Conservation (phyloP, 1,140 invertebrate species). For the Lithobius niger region DNA sequence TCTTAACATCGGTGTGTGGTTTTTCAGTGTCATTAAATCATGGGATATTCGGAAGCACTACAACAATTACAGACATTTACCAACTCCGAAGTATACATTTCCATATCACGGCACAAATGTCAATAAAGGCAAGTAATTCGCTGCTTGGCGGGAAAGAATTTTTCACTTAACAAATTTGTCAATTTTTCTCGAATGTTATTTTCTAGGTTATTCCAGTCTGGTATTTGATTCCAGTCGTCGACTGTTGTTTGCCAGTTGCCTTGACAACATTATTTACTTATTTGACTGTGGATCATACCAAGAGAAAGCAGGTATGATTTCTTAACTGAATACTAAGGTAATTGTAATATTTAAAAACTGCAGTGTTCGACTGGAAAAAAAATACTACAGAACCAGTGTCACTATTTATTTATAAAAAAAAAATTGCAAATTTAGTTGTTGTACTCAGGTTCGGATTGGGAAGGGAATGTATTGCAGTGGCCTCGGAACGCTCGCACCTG, state of each 20-base stretch:
- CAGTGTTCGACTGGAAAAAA: too few species aligned
- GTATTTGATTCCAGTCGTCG: conserved; percentile 50
- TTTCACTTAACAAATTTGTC: neutral
- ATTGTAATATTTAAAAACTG: too few species aligned
- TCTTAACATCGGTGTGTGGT: too few species aligned
- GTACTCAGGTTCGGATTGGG: too few species aligned
- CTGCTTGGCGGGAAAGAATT: neutral
- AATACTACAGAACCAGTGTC: too few species aligned
- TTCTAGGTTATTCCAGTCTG: conserved; percentile 58
- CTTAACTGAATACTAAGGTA: too few species aligned
- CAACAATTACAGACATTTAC: conserved; percentile 47
- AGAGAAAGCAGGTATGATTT: conserved; percentile 40
- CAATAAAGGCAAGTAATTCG: conserved; percentile 27
- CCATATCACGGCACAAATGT: conserved; percentile 51
- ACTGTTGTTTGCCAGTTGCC: conserved; percentile 68
- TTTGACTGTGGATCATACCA: conserved; percentile 61
- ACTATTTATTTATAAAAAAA: too few species aligned
- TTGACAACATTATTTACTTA: conserved; percentile 70
- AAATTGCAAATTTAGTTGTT: too few species aligned
- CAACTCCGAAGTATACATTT: conserved; percentile 52
- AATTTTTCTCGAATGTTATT: neutral
- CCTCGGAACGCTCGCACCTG: too few species aligned
- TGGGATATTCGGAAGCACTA: conserved; percentile 79
- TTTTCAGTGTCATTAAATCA: conserved; percentile 52
- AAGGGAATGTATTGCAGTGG: too few species aligned